Conservation (phyloP, 2,113 vertebrate genomes). For the Silurus asotus region DNA sequence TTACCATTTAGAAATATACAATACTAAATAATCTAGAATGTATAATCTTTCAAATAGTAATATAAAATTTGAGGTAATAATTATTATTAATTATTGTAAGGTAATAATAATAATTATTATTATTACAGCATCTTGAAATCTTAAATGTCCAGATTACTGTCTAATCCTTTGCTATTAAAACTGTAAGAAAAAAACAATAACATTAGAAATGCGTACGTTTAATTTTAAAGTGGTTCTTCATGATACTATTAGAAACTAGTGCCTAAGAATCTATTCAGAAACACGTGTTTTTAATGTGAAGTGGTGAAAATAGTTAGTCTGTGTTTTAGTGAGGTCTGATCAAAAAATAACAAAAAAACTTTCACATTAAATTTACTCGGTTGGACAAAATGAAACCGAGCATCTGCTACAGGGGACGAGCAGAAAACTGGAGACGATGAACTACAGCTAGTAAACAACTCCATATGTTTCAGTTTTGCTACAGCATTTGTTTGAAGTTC, state of each 20-base stretch:
- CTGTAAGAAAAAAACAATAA: too few relatives aligned
- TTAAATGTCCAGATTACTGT: too few relatives aligned
- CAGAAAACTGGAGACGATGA: not conserved
- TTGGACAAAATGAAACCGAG: not conserved
- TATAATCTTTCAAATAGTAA: not conserved
- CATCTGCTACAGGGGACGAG: not conserved
- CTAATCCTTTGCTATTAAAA: too few relatives aligned
- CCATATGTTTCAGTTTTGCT: not conserved
- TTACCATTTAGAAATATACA: not conserved
- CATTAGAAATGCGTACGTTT: not conserved
- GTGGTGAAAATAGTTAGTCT: not conserved
- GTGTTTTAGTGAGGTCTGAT: not conserved
- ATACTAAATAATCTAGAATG: not conserved
- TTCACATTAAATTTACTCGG: too few relatives aligned
- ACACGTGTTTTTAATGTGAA: not conserved
- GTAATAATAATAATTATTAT: not conserved
- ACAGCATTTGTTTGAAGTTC: not conserved
- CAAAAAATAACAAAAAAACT: too few relatives aligned
- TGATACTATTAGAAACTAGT: not conserved
- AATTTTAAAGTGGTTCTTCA: not conserved
- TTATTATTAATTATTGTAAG: too few relatives aligned
- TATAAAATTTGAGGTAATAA: not conserved
- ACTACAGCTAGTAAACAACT: not conserved
- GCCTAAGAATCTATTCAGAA: not conserved
- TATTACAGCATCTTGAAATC: not conserved